A percentile compares a stretch with the other conserved stretches of the same genome.
These are phyloP conservation scores for Lepidurus couesii DNA, from an alignment of 1,140 invertebrate genomes.

Conservation along the genomic window DNA sequence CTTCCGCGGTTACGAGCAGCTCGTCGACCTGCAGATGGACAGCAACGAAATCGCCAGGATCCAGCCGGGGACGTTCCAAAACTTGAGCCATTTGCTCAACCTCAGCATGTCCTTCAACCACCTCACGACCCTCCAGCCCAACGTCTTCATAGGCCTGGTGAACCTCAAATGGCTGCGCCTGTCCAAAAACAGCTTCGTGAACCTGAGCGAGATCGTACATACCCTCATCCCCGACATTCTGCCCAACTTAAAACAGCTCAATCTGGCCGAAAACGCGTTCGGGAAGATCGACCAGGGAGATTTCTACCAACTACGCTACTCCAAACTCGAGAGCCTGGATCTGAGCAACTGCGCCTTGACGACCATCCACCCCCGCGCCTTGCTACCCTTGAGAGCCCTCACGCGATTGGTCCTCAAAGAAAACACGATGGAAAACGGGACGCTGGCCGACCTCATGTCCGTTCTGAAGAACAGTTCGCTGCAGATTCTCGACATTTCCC, in stretches of 20 bases:
- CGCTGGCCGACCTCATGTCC: conserved; percentile 46
- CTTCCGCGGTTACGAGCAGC: conserved; percentile 22
- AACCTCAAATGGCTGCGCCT: conserved; percentile 46
- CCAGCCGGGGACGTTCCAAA: conserved; percentile 29
- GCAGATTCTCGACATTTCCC: conserved; percentile 47
- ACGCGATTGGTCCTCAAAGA: conserved; percentile 47
- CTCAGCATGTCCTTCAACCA: conserved; percentile 28
- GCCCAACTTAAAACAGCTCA: conserved; percentile 43
- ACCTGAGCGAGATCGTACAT: conserved; percentile 41
- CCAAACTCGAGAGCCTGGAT: conserved; percentile 42
- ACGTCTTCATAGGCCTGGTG: conserved; percentile 41
- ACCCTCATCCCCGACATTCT: conserved; percentile 43
- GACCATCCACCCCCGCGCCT: conserved; percentile 47
- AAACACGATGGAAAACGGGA: conserved; percentile 47
- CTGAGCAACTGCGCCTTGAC: conserved; percentile 50
- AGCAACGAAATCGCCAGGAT: conserved; percentile 28
- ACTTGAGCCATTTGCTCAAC: conserved; percentile 29
- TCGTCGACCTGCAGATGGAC: conserved; percentile 30
- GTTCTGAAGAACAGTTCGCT: conserved; percentile 43
- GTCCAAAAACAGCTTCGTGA: conserved; percentile 47
- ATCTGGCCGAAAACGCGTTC: conserved; percentile 46
- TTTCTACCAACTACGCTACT: conserved; percentile 44
- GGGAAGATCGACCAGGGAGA: conserved; percentile 43
- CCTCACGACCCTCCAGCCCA: neutral
- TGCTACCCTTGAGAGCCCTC: conserved; percentile 47